Conservation (phyloP, 2,888 invertebrate species). For the Matsumyia berberina region DNA sequence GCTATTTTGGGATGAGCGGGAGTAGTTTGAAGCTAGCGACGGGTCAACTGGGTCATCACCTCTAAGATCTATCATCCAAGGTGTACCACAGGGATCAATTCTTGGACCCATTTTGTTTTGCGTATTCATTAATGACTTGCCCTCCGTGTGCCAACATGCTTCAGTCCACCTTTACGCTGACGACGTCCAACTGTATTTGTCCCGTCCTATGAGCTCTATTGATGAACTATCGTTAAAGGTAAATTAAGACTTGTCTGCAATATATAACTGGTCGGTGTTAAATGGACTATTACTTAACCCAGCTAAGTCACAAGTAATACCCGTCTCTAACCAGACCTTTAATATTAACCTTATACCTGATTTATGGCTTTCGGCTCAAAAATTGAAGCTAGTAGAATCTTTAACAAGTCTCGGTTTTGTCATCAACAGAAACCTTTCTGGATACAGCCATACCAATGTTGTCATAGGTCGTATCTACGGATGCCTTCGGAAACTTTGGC, state of each 20-base stretch:
- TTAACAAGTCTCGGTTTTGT: background rate
- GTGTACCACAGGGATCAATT: background rate
- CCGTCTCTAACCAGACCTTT: background rate
- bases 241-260: background rate
- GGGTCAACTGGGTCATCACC: background rate
- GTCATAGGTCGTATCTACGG: background rate
- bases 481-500: background rate
- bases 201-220: background rate
- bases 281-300: background rate
- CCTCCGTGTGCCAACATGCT: background rate
- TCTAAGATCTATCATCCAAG: background rate
- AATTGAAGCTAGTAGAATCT: background rate
- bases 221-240: too few species aligned
- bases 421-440: background rate
- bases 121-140: background rate
- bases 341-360: background rate
- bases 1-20: too few species aligned
- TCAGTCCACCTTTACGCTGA: background rate
- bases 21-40: too few species aligned
- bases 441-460: background rate
- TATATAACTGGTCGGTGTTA: background rate
- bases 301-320: background rate
- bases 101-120: background rate
- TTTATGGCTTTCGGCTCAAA: too few species aligned
- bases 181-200: background rate